These are phyloP conservation scores for Sorex araneus DNA, from an alignment of 2,113 vertebrate genomes.

Conservation along the genomic window DNA sequence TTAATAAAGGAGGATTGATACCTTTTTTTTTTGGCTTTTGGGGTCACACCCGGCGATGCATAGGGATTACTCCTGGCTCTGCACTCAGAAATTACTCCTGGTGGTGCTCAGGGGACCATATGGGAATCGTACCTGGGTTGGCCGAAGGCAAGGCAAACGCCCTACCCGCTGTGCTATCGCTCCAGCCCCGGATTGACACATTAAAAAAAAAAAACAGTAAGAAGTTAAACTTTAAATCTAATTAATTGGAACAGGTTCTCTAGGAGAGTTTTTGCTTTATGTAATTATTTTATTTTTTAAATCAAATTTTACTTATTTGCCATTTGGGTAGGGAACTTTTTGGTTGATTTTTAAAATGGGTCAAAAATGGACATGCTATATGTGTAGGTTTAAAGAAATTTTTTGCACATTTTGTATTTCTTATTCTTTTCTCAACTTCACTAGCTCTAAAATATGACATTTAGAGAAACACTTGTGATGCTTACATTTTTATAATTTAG, in stretches of 20 bases:
- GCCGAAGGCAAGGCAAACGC: too few relatives aligned
- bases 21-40: not conserved
- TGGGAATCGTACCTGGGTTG: too few relatives aligned
- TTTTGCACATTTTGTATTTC: not conserved
- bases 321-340: too few relatives aligned
- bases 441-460: conserved; percentile 37
- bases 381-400: conserved; percentile 28
- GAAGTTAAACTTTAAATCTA: not conserved
- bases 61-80: too few relatives aligned
- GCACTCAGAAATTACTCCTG: too few relatives aligned
- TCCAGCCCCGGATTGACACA: not conserved
- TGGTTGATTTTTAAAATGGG: too few relatives aligned
- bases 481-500: conserved; percentile 63
- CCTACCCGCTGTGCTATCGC: too few relatives aligned
- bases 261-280: not conserved
- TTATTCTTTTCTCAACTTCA: conserved; percentile 39
- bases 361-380: conserved; percentile 33
- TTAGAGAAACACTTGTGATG: not conserved
- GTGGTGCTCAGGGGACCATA: too few relatives aligned
- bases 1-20: conserved; percentile 32
- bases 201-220: too few relatives aligned
- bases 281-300: too few relatives aligned
- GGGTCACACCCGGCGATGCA: too few relatives aligned
- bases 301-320: too few relatives aligned
- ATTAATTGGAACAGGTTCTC: conserved; percentile 15